These are phyloP conservation scores for Andrena chrysosceles DNA, from an alignment of 2,888 invertebrate species.

Conservation along the genomic window DNA sequence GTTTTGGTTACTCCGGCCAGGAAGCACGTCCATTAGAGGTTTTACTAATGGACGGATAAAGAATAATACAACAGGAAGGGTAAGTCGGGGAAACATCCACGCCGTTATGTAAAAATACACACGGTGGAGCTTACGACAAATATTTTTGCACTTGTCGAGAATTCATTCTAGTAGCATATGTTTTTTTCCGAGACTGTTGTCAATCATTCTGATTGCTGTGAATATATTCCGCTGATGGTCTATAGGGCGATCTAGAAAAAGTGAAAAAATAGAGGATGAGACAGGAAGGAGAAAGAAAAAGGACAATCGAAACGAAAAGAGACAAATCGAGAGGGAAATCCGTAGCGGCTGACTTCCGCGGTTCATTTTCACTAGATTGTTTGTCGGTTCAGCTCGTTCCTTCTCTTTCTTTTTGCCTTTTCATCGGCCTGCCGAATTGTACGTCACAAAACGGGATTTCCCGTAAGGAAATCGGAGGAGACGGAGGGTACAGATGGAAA, in stretches of 20 bases:
- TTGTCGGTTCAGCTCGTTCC: constrained; percentile 59
- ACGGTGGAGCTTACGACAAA: constrained; percentile 2
- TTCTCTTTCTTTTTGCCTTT: constrained; percentile 53
- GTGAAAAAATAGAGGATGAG: not conserved
- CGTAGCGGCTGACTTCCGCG: constrained; percentile 57
- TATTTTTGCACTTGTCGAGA: not conserved
- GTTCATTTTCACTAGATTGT: constrained; percentile 73
- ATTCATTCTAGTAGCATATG: not conserved
- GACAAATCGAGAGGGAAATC: constrained; percentile 34
- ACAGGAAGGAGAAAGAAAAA: not conserved
- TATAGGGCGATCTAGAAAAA: not conserved
- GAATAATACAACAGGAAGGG: constrained; percentile 38
- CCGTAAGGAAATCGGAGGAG: constrained; percentile 68
- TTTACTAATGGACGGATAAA: constrained; percentile 67
- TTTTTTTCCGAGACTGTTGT: not conserved
- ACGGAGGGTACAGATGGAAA: constrained; percentile 65
- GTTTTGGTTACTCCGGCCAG: constrained; percentile 47
- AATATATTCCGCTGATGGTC: constrained; percentile 28
- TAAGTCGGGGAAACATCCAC: constrained; percentile 34
- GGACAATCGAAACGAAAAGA: not conserved
- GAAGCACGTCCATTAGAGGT: constrained; percentile 66
- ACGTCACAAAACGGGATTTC: constrained; percentile 71
- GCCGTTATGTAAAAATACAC: constrained; percentile 31
- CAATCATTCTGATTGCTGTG: constrained; percentile 9
- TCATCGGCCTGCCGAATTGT: constrained; percentile 70